phyloP scores from a whole-genome alignment of 2,113 vertebrate genomes.

The Ariopsis seemanni region DNA sequence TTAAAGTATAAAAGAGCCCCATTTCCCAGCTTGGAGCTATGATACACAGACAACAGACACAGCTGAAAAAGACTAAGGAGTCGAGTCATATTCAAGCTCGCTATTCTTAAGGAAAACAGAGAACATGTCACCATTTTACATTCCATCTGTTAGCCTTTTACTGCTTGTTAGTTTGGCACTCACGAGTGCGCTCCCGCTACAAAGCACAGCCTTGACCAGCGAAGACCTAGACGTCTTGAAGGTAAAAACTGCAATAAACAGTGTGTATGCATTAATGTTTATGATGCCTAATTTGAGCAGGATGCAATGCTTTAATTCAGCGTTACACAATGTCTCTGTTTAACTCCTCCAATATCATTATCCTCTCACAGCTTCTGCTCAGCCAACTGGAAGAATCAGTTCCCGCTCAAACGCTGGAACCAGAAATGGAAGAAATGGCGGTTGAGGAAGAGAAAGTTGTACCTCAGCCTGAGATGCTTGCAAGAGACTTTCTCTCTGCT shows the following conservation, averaged over 20 bases:
- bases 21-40: constrained; percentile 26
- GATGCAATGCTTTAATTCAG: not conserved
- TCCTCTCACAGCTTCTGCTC: constrained; percentile 71
- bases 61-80: constrained; percentile 29
- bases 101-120: constrained; percentile 19
- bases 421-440: constrained; percentile 45
- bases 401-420: constrained; percentile 42
- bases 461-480: constrained; percentile 21
- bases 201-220: constrained; percentile 60
- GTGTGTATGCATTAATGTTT: not conserved
- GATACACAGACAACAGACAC: constrained; percentile 48
- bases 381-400: constrained; percentile 69
- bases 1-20: constrained; percentile 69
- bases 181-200: constrained; percentile 67
- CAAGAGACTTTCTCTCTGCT: constrained; percentile 62
- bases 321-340: not conserved
- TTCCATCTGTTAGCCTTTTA: constrained; percentile 58
- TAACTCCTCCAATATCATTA: not conserved
- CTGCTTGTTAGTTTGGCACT: constrained; percentile 67
- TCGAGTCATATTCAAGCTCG: not conserved
- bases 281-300: too few relatives aligned
- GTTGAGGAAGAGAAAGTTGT: constrained; percentile 16
- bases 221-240: constrained; percentile 74
- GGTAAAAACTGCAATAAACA: constrained; percentile 67
- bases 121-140: constrained; percentile 23